Conservation (phyloP, 2,888 invertebrate genomes). For the Drosophila lutescens region DNA sequence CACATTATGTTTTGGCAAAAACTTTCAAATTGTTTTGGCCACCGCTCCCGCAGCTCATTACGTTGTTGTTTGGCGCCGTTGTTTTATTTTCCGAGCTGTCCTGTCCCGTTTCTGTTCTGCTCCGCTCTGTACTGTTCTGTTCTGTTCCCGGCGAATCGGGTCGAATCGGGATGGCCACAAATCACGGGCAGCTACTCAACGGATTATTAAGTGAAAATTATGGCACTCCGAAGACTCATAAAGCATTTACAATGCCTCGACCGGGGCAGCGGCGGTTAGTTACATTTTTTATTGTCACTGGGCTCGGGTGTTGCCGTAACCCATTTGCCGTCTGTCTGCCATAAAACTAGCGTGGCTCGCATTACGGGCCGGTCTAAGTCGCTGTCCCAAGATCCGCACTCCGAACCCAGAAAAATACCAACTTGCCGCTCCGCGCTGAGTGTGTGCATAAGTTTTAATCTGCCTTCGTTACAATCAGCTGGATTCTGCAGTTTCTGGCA, state of each 20-base stretch:
- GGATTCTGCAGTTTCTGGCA: constrained; percentile 20
- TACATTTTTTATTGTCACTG: constrained; percentile 79
- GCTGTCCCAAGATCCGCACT: constrained; percentile 9
- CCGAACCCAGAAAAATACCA: not conserved
- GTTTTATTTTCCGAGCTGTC: constrained; percentile 9
- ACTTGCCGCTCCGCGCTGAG: constrained; percentile 32
- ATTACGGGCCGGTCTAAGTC: constrained; percentile 53
- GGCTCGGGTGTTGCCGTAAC: constrained; percentile 54
- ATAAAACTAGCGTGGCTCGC: constrained; percentile 79
- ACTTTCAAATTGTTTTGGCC: constrained; percentile 72
- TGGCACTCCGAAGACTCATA: constrained; percentile 80
- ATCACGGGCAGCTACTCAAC: constrained; percentile 78
- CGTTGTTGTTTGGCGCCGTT: constrained; percentile 27
- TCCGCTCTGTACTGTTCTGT: constrained; percentile 2
- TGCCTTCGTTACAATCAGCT: constrained; percentile 73
- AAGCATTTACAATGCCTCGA: constrained; percentile 75
- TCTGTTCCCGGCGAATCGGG: constrained; percentile 22
- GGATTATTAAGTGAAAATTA: constrained; percentile 81
- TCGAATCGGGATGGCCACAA: constrained; percentile 60
- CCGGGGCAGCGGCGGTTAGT: constrained; percentile 62
- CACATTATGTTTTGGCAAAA: constrained; percentile 80
- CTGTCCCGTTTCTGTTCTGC: not conserved
- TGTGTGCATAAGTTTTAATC: constrained; percentile 80
- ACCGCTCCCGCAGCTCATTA: constrained; percentile 64
- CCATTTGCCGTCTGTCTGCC: constrained; percentile 66